Evolutionary conservation across 2,113 vertebrate species (phyloP), one percentile per base, ranked within the genome.

Genomic region (Notothenia rossii): DNA sequence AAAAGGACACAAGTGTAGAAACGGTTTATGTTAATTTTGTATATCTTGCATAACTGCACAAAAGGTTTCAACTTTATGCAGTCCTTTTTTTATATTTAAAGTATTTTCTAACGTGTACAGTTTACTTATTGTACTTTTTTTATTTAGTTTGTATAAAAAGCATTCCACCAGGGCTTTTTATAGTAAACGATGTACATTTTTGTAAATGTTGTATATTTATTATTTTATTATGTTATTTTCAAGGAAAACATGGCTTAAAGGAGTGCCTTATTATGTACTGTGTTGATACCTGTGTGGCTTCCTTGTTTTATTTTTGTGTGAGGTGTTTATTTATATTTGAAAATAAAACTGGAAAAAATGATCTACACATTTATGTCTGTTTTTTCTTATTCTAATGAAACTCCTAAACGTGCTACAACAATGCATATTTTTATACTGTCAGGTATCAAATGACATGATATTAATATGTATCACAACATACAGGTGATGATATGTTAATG

Each of bases 281-380:
- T 76, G 72, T 62, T 79, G 81, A 86, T 64, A 62, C 50, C 48
- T 46, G 82, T 76, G 77, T 88, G 75, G 70, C 69, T 86, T 88
- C 9, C 14, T 84, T 72, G 65, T 78, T 72, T 70, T 17, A 63
- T 86, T 73, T 85, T 88, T 83, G 84, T 92, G 91, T 91, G 90
- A 84, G 40, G 89, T 92, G 86, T 86, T 92, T 88, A 93, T 92
- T 92, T 92, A 92, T 91, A 90, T 86, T 90, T 91, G 51, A 18
- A 79, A 92, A 89, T 90, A 93, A 92, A 93, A 82, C 2, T 63
- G 3, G 3, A 65, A 70, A 86, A 1, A 82, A 46, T 29, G 0
- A 61, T 9, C 1, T 33, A 62, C 4, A 36, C 6, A 3, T 73
- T 33, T 33, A 5, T 65, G 1, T 54, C 0, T 43, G 0, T 67